Conservation (phyloP, 2,113 vertebrate genomes). For the Apus apus region DNA sequence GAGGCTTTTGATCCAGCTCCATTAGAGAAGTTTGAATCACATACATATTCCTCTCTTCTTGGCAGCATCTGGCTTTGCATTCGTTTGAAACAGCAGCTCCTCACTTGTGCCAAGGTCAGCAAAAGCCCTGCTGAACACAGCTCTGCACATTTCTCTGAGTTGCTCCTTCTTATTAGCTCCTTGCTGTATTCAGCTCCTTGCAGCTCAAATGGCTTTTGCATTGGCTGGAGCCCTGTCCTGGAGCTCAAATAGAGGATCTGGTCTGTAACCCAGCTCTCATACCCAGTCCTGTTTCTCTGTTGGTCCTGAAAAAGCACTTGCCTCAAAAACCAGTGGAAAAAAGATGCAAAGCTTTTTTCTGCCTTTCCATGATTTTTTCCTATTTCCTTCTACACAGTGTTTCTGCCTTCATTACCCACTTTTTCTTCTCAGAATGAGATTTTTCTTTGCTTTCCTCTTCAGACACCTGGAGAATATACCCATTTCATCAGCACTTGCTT, state of each 20-base stretch:
- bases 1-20: slow-evolving; percentile 22
- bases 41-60: neutral
- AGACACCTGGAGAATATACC: neutral
- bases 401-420: neutral
- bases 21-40: neutral
- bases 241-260: neutral
- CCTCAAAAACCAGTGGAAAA: neutral
- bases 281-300: neutral
- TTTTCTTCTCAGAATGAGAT: neutral
- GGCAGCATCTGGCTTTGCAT: neutral
- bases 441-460: neutral
- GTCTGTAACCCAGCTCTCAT: neutral
- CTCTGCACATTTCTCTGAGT: neutral
- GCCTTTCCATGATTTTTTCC: neutral
- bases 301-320: neutral
- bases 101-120: neutral
- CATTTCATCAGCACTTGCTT: neutral
- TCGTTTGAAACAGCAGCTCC: neutral
- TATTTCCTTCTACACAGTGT: neutral
- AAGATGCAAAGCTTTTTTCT: neutral
- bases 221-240: neutral
- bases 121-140: neutral
- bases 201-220: neutral
- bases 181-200: neutral
- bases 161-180: neutral